Percentiles rank a stretch among this genome's conserved stretches.
These are phyloP conservation scores for Vombatus ursinus DNA, from an alignment of 2,113 vertebrate genomes.

Conservation along the genomic window DNA sequence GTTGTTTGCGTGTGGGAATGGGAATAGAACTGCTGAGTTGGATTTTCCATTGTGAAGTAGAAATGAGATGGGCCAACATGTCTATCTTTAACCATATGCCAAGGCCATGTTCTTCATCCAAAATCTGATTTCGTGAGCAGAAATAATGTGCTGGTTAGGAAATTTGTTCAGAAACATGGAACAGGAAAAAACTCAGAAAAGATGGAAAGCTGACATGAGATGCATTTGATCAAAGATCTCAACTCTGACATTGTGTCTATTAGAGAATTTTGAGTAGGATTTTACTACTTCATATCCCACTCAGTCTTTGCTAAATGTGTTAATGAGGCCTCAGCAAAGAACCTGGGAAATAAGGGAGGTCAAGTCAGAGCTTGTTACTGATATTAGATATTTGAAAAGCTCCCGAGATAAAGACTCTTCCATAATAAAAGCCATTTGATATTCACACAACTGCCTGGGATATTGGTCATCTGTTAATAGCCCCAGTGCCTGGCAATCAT, in stretches of 20 bases:
- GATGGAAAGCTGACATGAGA: neutral
- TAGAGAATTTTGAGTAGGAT: neutral
- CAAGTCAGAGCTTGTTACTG: neutral
- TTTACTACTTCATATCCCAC: neutral
- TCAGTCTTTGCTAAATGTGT: neutral
- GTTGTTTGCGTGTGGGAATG: neutral
- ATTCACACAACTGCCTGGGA: neutral
- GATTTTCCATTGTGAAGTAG: neutral
- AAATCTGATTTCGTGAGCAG: neutral
- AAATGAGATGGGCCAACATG: neutral
- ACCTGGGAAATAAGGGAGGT: neutral
- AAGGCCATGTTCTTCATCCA: neutral
- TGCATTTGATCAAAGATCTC: neutral
- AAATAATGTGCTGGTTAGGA: neutral
- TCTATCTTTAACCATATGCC: neutral
- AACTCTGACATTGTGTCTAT: neutral
- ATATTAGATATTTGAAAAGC: neutral
- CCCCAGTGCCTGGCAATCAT: neutral
- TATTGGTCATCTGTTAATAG: neutral
- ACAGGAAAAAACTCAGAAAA: neutral
- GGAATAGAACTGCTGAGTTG: neutral
- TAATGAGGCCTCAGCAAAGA: neutral
- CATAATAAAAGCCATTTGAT: neutral
- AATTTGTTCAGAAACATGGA: neutral
- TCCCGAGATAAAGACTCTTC: neutral